Conservation (phyloP, 2,113 vertebrate species). For the Ivindomyrus marchei region DNA sequence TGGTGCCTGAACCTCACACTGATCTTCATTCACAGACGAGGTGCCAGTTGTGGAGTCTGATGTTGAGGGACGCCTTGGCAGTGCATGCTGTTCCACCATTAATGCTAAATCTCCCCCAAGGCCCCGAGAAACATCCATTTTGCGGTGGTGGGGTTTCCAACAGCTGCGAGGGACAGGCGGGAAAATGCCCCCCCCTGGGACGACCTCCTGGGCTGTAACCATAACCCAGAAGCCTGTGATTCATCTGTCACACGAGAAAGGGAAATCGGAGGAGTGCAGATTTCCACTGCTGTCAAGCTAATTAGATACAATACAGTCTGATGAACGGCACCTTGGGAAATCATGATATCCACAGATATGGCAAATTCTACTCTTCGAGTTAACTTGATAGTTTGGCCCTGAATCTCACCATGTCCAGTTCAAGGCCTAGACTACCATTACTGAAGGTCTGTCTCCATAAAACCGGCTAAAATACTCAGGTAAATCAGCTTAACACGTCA, state of each 20-base stretch:
- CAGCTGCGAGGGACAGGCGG: constrained; percentile 10
- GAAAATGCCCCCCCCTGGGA: background rate
- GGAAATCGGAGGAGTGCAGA: background rate
- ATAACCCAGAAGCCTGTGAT: background rate
- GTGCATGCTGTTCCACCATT: background rate
- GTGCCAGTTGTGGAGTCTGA: background rate
- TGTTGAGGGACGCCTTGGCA: background rate
- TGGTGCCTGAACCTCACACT: background rate
- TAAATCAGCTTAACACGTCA: background rate
- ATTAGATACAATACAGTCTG: background rate
- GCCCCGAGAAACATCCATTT: background rate
- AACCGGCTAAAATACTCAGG: background rate
- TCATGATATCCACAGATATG: background rate
- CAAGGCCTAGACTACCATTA: background rate
- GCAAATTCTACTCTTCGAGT: background rate
- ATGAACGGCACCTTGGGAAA: background rate
- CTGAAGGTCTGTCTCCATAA: background rate
- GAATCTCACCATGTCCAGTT: background rate
- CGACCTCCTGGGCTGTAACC: background rate
- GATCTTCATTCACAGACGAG: background rate
- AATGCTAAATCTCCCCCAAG: background rate
- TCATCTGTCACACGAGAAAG: background rate
- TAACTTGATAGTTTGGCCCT: background rate
- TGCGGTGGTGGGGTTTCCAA: background rate
- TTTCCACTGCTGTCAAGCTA: background rate